Evolutionary conservation across 2,888 invertebrate genomes (phyloP).

Genomic region (Cephus runcator): DNA sequence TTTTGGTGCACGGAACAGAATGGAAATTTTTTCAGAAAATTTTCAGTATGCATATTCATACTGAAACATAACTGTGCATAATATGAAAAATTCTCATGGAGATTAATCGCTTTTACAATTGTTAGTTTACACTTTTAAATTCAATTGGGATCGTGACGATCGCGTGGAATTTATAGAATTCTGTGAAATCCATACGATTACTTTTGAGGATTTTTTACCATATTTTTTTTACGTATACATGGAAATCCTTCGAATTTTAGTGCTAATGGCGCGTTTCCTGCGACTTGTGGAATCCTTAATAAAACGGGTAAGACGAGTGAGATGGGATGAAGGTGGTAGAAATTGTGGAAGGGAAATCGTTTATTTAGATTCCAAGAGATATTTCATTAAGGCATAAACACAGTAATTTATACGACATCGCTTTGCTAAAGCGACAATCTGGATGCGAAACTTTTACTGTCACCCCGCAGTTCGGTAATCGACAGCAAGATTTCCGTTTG

Average conservation of each 20-base stretch:
- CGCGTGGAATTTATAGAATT: neutral
- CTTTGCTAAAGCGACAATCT: neutral
- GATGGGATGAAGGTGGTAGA: neutral
- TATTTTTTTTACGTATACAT: neutral
- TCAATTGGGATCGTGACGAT: neutral
- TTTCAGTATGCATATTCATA: neutral
- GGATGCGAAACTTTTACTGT: slow-evolving; percentile 10
- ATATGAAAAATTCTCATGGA: neutral
- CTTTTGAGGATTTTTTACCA: neutral
- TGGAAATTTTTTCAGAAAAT: neutral
- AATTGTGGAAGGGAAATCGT: neutral
- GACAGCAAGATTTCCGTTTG: slow-evolving; percentile 20
- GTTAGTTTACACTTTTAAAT: neutral
- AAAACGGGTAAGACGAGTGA: neutral
- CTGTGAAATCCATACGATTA: neutral
- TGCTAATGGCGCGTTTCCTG: neutral
- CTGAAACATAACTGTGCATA: neutral
- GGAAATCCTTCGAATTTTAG: neutral
- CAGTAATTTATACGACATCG: neutral
- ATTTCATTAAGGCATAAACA: neutral
- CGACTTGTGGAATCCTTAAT: neutral
- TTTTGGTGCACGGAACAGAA: neutral
- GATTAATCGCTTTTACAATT: neutral
- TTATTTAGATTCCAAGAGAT: neutral
- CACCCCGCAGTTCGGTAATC: slow-evolving; percentile 12